Conservation (phyloP, 1,140 invertebrate genomes). For the Trigoniulus corallinus region DNA sequence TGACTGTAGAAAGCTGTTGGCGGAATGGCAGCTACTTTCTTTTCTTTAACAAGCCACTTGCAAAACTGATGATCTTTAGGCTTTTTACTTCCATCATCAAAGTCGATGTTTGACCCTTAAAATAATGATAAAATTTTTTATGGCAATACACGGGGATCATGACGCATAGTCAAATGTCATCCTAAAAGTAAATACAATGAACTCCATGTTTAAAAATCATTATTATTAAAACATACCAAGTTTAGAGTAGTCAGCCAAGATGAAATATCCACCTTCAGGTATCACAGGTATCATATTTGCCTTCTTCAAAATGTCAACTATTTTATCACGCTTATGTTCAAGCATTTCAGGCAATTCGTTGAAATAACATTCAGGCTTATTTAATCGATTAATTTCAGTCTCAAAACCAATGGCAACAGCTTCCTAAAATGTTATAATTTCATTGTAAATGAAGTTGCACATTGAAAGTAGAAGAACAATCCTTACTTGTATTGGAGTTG, state of each 20-base stretch:
- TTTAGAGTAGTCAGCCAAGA: constrained; percentile 87
- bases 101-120: constrained; percentile 17
- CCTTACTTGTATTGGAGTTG: constrained; percentile 50
- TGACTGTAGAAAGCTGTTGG: constrained; percentile 81
- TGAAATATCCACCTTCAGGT: constrained; percentile 93
- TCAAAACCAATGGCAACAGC: constrained; percentile 82
- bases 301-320: constrained; percentile 44
- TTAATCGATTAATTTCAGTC: constrained; percentile 52
- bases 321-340: constrained; percentile 62
- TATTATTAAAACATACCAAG: constrained; percentile 32
- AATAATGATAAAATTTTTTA: no score
- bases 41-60: constrained; percentile 86
- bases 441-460: background rate
- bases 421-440: constrained; percentile 40
- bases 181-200: no score
- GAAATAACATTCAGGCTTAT: constrained; percentile 70
- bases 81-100: constrained; percentile 21
- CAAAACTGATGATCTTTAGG: constrained; percentile 78
- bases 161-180: no score
- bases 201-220: background rate
- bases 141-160: no score
- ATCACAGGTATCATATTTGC: constrained; percentile 79
- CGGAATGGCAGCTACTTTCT: constrained; percentile 84
- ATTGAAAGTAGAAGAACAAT: no score
- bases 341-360: constrained; percentile 56